These are phyloP conservation scores for Dichetophora obliterata DNA, from an alignment of 2,888 invertebrate species.

Conservation along the genomic window DNA sequence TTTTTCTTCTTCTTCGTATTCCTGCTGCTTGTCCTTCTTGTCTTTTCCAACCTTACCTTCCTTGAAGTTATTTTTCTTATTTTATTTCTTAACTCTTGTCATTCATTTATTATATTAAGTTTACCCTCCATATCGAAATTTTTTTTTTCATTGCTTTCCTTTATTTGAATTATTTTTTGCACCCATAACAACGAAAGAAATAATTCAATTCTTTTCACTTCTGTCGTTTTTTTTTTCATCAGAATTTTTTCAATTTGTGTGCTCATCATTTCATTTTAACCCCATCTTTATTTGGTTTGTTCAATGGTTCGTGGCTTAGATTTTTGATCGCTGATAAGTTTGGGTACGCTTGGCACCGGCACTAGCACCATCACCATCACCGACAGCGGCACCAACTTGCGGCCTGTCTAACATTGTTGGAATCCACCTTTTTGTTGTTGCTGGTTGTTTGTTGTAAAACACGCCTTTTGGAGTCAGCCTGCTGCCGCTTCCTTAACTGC, in stretches of 20 bases:
- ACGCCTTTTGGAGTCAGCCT: conserved; percentile 35
- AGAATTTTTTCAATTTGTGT: conserved; percentile 60
- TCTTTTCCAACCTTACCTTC: neutral
- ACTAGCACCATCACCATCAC: conserved; percentile 41
- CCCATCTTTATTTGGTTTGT: conserved; percentile 50
- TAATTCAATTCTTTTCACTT: conserved; percentile 11
- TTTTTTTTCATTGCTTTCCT: neutral
- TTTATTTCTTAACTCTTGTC: neutral
- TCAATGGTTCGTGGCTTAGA: conserved; percentile 53
- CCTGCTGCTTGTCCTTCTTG: neutral
- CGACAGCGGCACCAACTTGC: conserved; percentile 30
- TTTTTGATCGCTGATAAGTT: conserved; percentile 58
- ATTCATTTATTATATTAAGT: neutral
- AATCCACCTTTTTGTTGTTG: conserved; percentile 22
- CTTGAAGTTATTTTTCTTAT: neutral
- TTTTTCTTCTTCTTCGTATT: neutral
- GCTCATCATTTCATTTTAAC: conserved; percentile 34
- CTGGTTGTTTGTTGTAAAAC: conserved; percentile 35
- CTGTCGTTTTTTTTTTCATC: neutral
- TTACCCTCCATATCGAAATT: too few relatives aligned
- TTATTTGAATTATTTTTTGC: conserved; percentile 5
- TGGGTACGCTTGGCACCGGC: conserved; percentile 14
- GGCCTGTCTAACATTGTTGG: conserved; percentile 15
- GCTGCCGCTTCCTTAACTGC: neutral
- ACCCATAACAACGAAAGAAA: conserved; percentile 16